Base-by-base conservation (phyloP, 2,888 invertebrate species). In the Tinea pellionella region DNA sequence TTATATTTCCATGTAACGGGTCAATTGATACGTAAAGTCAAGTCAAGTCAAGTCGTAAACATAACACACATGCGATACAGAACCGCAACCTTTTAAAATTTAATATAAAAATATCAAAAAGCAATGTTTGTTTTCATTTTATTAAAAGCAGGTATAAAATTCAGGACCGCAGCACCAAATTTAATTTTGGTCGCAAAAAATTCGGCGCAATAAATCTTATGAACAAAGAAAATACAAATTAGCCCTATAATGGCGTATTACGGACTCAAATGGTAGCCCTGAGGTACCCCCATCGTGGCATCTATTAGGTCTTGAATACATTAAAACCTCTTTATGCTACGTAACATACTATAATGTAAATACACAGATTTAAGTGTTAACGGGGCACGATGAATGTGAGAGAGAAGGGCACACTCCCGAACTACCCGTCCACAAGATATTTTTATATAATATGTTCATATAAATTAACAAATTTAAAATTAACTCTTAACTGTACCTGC, bases 181-280 rank as follows among this genome's bases (percentile, higher is more conserved):
- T 47, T 47, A 47, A 37, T 47, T 47, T 47, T 47, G 47, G 47
- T 6, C 9, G 47, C 8, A 15, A 47, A 47, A 37, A 64, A 71
- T 72, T 73, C 77, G 76, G 74, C 72, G 75, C 70, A 80, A 73
- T 85, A 84, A 85, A 84, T 83, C 83, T 82, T 66, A 67, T 65
- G 76, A 84, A 85, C 83, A 84, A 84, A 83, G 78, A 80, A 75
- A 79, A 78, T 79, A 82, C 83, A 83, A 85, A 84, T 84, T 83
- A 82, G 74, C 75, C 84, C 73, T 81, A 78, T 83, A 81, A 82
- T 83, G 74, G 78, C 65, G 71, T 68, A 74, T 75, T 77, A 75
- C 72, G 74, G 59, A 18, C 57, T 13, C 15, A 15, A 32, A 30
- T 57, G 57, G 13, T 12, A 32, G 57, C 32, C 57, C 13, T 32